Base-by-base conservation (phyloP, 2,113 vertebrate species). In the Lasiurus borealis region DNA sequence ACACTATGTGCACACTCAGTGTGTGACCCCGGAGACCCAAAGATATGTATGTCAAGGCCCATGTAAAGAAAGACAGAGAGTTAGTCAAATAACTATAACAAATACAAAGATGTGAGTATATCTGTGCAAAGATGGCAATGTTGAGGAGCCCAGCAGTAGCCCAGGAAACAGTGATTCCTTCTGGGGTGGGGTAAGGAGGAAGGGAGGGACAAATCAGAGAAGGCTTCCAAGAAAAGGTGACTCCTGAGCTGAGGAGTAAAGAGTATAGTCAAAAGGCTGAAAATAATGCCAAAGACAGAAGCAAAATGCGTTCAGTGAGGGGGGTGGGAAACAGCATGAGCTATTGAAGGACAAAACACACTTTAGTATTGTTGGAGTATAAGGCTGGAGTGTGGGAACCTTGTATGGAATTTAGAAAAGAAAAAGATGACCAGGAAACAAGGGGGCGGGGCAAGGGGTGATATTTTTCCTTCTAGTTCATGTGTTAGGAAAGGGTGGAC, bases 401-500 rank as follows among this genome's bases (percentile, higher is more conserved):
- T 27, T 2, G 8, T 7, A 0, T 3, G n/a, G n/a, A 52, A 40
- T 68, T 72, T 18, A 76, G 81, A 76, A 84, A 88, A 77, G 36
- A 52, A 76, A 90, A 69, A 0, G 3, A 36, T 29, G 36, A 40
- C 36, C 0, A 18, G 27, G 57, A 69, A 59, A 16, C n/a, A 48
- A 86, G 52, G 6, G 3, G 46, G 21, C 1, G 19, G n/a, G 73
- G 6, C 25, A 31, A 46, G 34, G 5, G 34, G 27, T 25, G n/a
- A 12, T 44, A 40, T 19, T 12, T 81, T 90, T 62, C 59, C 11
- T 85, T 72, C 13, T 44, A 52, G 48, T 23, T 48, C 34, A 44
- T 0, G 4, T 10, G n/a, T n/a, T n/a, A 59, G 50, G 34, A 83
- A 34, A 27, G 3, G 5, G 12, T 27, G 8, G 21, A 23, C 0